Evolutionary conservation across 2,113 vertebrate species (phyloP).

Genomic region (Cepphus grylle): DNA sequence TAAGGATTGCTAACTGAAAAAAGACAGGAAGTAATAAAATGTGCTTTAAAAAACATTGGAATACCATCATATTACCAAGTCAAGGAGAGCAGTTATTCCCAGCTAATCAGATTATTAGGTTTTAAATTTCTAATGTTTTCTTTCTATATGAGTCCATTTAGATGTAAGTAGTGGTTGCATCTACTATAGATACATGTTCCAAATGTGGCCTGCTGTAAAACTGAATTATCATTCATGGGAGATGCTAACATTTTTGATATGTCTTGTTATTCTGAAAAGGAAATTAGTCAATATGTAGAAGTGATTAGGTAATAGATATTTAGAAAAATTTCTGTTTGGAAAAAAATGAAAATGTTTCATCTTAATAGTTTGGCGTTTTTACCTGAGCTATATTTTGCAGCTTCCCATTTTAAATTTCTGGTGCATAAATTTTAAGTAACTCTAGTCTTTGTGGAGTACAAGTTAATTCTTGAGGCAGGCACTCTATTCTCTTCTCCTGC

Average conservation of each 20-base stretch:
- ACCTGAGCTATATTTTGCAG: background rate
- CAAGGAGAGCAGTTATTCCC: background rate
- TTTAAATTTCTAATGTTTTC: background rate
- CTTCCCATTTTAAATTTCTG: background rate
- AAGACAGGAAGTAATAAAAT: background rate
- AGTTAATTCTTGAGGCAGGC: background rate
- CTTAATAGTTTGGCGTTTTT: background rate
- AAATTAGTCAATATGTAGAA: background rate
- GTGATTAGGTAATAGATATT: background rate
- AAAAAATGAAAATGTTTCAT: background rate
- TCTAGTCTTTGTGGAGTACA: background rate
- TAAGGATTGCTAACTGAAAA: background rate
- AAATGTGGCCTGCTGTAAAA: background rate
- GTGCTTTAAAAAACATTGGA: background rate
- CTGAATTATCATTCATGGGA: background rate
- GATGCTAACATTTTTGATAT: background rate
- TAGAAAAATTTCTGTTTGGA: background rate
- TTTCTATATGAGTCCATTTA: background rate
- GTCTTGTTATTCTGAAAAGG: background rate
- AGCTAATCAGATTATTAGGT: background rate
- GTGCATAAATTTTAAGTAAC: background rate
- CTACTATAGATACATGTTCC: background rate
- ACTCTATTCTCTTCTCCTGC: background rate
- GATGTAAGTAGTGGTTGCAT: background rate
- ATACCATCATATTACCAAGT: background rate